Conservation (phyloP, 2,888 invertebrate species). For the Anarsia innoxiella region DNA sequence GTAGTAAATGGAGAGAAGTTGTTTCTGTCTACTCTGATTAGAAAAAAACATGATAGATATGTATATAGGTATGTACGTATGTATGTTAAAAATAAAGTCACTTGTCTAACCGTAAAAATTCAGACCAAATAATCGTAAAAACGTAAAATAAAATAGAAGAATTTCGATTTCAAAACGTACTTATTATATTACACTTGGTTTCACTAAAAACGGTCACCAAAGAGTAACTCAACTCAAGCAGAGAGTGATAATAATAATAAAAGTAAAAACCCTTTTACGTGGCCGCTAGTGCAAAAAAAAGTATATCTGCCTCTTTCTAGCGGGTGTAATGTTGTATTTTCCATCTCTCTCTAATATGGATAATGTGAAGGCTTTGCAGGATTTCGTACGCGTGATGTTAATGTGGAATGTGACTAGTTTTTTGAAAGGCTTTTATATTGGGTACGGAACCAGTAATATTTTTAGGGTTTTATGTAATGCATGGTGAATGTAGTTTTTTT, state of each 20-base stretch:
- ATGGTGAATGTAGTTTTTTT: no score
- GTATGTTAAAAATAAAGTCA: no score
- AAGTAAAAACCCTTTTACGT: neutral
- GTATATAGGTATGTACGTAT: no score
- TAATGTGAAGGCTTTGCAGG: no score
- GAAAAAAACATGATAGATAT: no score
- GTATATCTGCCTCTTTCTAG: neutral
- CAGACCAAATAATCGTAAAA: no score
- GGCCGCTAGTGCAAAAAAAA: neutral
- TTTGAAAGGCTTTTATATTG: neutral
- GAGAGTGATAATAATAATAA: neutral
- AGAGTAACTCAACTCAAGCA: neutral
- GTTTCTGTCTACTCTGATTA: no score
- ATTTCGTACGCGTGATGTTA: neutral
- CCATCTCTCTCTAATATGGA: neutral
- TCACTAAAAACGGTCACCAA: neutral
- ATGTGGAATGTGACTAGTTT: neutral
- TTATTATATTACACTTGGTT: slow-evolving; percentile 2
- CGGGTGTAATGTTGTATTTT: neutral
- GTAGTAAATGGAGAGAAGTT: no score
- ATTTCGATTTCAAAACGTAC: slow-evolving; percentile 7
- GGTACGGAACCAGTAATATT: no score
- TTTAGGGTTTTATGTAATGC: no score
- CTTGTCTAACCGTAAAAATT: no score
- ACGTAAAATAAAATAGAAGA: no score